Base-by-base conservation (phyloP, 30 jellyfish, hydroid and myxozoan genomes). In the Catostylus mosaicus region DNA sequence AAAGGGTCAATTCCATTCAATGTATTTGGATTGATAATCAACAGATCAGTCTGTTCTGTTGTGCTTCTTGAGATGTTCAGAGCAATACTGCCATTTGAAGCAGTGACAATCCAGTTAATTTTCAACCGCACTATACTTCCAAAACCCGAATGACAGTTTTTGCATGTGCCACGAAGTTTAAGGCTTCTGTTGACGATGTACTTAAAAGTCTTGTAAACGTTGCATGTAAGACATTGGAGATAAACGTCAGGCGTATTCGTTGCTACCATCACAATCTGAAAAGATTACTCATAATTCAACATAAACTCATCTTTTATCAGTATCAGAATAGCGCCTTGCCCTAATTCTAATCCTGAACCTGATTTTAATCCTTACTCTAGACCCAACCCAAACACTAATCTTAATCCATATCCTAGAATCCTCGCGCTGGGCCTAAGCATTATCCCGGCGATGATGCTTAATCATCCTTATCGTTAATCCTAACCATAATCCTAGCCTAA, bases 221-320 rank as follows among this genome's bases (percentile, higher is more conserved):
- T 59, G 57, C 98, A 92, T 1, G 98, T 86, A 50, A 86, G 20
- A 76, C 98, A 92, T 19, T 66, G 77, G 40, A 92, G 57, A 4
- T n/a, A 73, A 18, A 83, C 84, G 20, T 87, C 89, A 24, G 90
- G 96, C 16, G 64, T 93, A 20, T 38, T 60, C 1, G 92, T 92
- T 30, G 75, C 64, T 4, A 84, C 63, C 40, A 87, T 84, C 26
- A 16, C 4, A 23, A 92, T 34, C 98, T 92, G 46, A 63, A 67
- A n/a, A n/a, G n/a, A n/a, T n/a, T n/a, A n/a, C n/a, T n/a, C n/a
- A n/a, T n/a, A n/a, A n/a, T n/a, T n/a, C n/a, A n/a, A n/a, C n/a
- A n/a, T n/a, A n/a, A n/a, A n/a, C n/a, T n/a, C n/a, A n/a, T n/a
- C n/a, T n/a, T n/a, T n/a, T n/a, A n/a, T n/a, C n/a, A n/a, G n/a